A percentile compares a stretch with the other conserved stretches of the same genome.
Conservation (phyloP, 2,113 vertebrate genomes). For the Psilopsiagon aymara region DNA sequence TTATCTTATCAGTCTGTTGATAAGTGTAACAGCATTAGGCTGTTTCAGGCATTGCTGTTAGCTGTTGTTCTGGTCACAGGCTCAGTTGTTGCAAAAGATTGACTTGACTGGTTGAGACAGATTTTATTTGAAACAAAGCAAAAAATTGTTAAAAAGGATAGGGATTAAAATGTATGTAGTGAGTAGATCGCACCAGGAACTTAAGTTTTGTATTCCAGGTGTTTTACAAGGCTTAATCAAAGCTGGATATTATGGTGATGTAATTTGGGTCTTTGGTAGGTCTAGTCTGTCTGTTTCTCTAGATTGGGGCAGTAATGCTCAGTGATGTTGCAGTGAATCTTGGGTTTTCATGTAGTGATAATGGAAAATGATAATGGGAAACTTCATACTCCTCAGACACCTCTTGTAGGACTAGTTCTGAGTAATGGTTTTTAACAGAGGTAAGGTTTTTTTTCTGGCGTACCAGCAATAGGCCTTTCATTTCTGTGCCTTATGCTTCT, state of each 20-base stretch:
- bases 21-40: conserved; percentile 50
- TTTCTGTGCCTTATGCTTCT: not conserved
- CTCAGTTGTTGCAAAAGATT: conserved; percentile 39
- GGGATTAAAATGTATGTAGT: not conserved
- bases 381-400: not conserved
- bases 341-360: not conserved
- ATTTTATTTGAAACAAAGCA: not conserved
- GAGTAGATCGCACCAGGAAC: not conserved
- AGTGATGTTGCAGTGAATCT: not conserved
- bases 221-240: conserved; percentile 3
- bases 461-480: not conserved
- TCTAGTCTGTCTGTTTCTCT: not conserved
- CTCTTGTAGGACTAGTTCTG: not conserved
- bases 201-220: conserved; percentile 11
- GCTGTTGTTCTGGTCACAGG: conserved; percentile 46
- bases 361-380: not conserved
- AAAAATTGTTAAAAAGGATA: not conserved
- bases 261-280: not conserved
- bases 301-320: not conserved
- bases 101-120: conserved; percentile 30
- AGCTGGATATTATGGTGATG: not conserved
- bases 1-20: conserved; percentile 64
- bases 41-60: conserved; percentile 40
- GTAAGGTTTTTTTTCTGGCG: not conserved
- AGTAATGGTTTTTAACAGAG: not conserved